These are phyloP conservation scores for Lepeophtheirus salmonis DNA, from an alignment of 1,140 invertebrate species.

Conservation along the genomic window DNA sequence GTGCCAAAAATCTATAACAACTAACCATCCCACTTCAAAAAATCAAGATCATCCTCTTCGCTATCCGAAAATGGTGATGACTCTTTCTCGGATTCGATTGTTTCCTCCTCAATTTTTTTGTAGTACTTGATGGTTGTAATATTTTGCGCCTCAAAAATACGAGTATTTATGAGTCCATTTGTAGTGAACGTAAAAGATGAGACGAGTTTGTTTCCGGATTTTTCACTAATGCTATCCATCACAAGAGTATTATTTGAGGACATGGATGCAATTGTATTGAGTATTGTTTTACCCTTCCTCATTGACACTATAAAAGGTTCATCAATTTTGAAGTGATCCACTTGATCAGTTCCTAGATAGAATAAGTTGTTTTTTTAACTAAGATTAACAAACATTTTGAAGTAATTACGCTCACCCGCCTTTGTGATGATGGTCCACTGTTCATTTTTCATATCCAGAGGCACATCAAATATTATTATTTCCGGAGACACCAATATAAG, in stretches of 20 bases:
- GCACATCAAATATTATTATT: too few species aligned
- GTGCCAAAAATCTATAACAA: too few species aligned
- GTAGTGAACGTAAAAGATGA: not conserved
- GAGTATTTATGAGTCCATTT: not conserved
- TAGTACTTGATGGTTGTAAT: not conserved
- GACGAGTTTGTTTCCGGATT: not conserved
- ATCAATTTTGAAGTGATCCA: not conserved
- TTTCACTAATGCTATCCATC: not conserved
- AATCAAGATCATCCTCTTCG: not conserved
- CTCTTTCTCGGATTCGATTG: not conserved
- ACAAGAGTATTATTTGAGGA: not conserved
- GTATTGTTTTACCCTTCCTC: not conserved
- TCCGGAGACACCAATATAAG: too few species aligned
- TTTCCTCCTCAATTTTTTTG: not conserved
- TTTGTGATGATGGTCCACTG: too few species aligned
- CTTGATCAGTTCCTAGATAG: too few species aligned
- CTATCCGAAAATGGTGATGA: not conserved
- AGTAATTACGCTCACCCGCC: too few species aligned
- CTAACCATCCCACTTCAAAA: too few species aligned
- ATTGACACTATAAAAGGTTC: not conserved
- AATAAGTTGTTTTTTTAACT: too few species aligned
- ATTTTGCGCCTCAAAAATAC: not conserved
- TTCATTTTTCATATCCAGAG: too few species aligned
- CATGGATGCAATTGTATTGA: not conserved
- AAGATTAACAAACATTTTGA: too few species aligned